Base-by-base conservation (phyloP, 2,888 invertebrate genomes). In the Athetis lepigone region DNA sequence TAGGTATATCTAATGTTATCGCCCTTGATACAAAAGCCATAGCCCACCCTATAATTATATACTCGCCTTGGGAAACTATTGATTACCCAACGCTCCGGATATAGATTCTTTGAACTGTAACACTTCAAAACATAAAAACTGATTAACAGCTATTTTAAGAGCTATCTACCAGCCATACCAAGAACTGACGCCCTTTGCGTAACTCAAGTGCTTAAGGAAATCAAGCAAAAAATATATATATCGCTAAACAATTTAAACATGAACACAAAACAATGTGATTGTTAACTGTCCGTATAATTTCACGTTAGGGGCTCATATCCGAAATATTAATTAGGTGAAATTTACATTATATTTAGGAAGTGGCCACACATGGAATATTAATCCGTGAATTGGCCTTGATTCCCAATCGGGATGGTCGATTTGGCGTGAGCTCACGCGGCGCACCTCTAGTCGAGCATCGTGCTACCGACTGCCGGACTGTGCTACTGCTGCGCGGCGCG, bases 331-430 rank as follows among this genome's bases (percentile, higher is more conserved):
- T 89, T 85, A 84, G 81, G 85, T 71, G 84, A 86, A 89, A 92
- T 93, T 92, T 90, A 83, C 90, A 92, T 92, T 77, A 75, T 77
- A 78, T 92, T 92, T 91, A 89, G 93, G 93, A 88, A 87, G 88
- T 89, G 78, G 65, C 76, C 75, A 80, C 88, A 86, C 78, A 80
- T 85, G 84, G 93, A 90, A 93, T 94, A 93, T 87, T 88, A 93
- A 94, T 91, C 91, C 87, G 79, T 69, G 82, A 81, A 85, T 85
- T 88, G 91, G 88, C 94, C 94, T 94, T 94, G 90, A 94, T 94
- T 94, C 94, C 93, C 90, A 88, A 92, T 88, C 88, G 90, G 88
- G 91, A 88, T 82, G 85, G 90, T 90, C 85, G 89, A 83, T 88
- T 90, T 90, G 92, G 90, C 82, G 88, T 91, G 92, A 92, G 92